These are phyloP conservation scores for Scortum barcoo DNA, from an alignment of 2,113 vertebrate genomes.

Conservation along the genomic window DNA sequence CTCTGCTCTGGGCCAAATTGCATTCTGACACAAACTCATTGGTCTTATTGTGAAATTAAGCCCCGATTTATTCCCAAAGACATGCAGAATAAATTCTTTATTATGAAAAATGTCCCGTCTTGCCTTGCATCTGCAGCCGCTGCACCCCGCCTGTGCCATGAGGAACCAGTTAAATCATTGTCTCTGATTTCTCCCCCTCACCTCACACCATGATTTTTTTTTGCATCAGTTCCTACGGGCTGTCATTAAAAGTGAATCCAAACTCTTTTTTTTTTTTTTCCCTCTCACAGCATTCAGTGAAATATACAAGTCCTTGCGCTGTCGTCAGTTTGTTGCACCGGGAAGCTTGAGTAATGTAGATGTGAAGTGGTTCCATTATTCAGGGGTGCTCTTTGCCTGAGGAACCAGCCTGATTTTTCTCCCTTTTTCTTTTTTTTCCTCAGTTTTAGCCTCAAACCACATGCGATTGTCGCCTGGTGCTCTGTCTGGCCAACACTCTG, in stretches of 20 bases:
- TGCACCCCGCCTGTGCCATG: constrained; percentile 86
- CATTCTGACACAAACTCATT: neutral
- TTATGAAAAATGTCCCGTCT: constrained; percentile 86
- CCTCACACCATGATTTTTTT: constrained; percentile 8
- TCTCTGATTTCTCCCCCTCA: constrained; percentile 22
- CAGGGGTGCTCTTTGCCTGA: constrained; percentile 24
- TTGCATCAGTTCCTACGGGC: constrained; percentile 9
- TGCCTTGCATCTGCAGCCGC: constrained; percentile 78
- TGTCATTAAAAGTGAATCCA: constrained; percentile 18
- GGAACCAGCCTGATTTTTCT: constrained; percentile 44
- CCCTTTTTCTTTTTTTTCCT: neutral
- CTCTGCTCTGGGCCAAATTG: neutral
- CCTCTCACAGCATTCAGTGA: constrained; percentile 12
- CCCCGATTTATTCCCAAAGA: constrained; percentile 65
- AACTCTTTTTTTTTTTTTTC: constrained; percentile 31
- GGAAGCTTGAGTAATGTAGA: constrained; percentile 54
- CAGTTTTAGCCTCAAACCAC: constrained; percentile 73
- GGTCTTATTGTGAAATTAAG: constrained; percentile 40
- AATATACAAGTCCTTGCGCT: constrained; percentile 18
- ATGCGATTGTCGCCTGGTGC: constrained; percentile 71
- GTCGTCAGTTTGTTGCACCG: constrained; percentile 26
- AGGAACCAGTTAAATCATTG: constrained; percentile 87
- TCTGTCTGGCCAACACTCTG: constrained; percentile 71
- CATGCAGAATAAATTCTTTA: constrained; percentile 83
- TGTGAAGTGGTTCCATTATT: constrained; percentile 59